Percentiles rank a stretch among this genome's conserved stretches.
phyloP scores from a whole-genome alignment of 2,888 invertebrate genomes.

The Leucozona laternaria region DNA sequence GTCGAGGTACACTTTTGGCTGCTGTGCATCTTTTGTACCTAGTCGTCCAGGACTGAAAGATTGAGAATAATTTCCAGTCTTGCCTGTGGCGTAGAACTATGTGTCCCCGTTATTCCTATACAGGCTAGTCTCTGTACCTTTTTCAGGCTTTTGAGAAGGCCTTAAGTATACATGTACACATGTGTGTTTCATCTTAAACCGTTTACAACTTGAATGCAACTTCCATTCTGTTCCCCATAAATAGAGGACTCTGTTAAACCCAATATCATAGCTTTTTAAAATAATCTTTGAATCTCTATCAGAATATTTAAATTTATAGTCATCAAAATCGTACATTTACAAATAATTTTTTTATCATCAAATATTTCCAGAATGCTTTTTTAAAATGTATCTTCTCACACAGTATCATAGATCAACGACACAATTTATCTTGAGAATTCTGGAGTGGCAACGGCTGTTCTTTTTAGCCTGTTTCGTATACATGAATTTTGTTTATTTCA shows the following conservation, averaged over 20 bases:
- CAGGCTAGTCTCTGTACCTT: too few species aligned
- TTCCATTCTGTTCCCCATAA: neutral
- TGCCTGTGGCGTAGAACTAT: too few species aligned
- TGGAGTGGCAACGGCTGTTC: neutral
- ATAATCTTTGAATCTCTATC: neutral
- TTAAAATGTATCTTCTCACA: conserved; percentile 2
- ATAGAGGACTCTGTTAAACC: neutral
- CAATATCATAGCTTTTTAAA: neutral
- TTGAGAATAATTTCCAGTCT: too few species aligned
- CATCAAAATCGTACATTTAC: neutral
- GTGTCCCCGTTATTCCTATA: too few species aligned
- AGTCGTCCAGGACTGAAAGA: too few species aligned
- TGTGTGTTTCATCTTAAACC: too few species aligned
- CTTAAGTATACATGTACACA: too few species aligned
- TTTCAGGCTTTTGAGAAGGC: too few species aligned
- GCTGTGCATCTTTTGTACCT: too few species aligned
- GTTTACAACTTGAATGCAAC: neutral
- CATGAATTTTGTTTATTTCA: neutral
- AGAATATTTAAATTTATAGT: neutral
- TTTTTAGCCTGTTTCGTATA: neutral
- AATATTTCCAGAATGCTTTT: neutral
- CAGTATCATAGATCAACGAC: conserved; percentile 11
- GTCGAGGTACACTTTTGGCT: too few species aligned
- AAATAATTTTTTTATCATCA: neutral
- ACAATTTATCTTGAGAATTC: conserved; percentile 15